phyloP scores from a whole-genome alignment of 1,140 invertebrate genomes.

The Campoletis sonorensis region DNA sequence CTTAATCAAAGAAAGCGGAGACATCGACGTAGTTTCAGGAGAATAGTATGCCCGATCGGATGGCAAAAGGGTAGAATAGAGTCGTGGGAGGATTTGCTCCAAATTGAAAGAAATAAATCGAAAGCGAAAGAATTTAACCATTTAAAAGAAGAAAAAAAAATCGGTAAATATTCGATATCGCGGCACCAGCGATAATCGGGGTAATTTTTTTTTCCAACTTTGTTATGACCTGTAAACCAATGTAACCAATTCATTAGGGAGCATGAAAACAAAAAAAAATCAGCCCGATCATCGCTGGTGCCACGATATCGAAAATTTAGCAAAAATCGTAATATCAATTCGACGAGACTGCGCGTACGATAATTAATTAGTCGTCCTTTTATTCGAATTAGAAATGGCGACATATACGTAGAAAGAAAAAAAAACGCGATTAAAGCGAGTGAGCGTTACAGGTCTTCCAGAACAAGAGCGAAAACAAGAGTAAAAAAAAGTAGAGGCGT shows the following conservation, averaged over 20 bases:
- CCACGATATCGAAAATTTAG: too few relatives aligned
- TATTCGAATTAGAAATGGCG: conserved; percentile 36
- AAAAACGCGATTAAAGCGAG: conserved; percentile 37
- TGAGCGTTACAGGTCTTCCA: conserved; percentile 68
- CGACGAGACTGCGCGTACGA: conserved; percentile 35
- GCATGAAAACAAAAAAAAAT: too few relatives aligned
- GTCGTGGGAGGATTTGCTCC: conserved; percentile 2
- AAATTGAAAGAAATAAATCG: neutral
- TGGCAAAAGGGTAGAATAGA: conserved; percentile 19
- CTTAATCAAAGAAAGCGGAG: conserved; percentile 10
- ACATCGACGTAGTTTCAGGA: conserved; percentile 20
- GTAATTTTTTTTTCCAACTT: too few relatives aligned
- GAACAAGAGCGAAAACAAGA: neutral
- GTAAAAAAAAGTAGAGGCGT: conserved; percentile 46
- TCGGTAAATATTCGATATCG: too few relatives aligned
- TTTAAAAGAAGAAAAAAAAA: neutral
- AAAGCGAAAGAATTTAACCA: neutral
- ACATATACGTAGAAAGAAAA: conserved; percentile 23
- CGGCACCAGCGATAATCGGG: too few relatives aligned
- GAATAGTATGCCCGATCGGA: conserved; percentile 14
- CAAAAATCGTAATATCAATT: conserved; percentile 39
- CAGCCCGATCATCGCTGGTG: too few relatives aligned
- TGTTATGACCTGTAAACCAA: too few relatives aligned
- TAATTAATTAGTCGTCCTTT: conserved; percentile 30
- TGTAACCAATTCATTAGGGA: too few relatives aligned